phyloP scores from a whole-genome alignment of 1,140 invertebrate species.

The Dryas iulia region DNA sequence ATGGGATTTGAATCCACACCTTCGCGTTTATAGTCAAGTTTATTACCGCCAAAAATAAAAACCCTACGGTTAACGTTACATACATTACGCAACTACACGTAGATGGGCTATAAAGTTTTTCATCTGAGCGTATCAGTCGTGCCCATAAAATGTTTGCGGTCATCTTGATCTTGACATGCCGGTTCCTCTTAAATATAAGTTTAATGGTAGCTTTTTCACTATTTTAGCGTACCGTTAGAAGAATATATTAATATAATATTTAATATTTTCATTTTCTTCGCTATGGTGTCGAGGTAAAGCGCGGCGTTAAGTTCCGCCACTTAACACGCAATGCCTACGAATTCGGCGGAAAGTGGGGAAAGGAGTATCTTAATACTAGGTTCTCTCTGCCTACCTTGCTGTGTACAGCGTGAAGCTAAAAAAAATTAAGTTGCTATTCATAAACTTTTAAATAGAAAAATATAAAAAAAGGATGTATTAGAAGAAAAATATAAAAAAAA shows the following conservation, averaged over 20 bases:
- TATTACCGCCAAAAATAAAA: neutral
- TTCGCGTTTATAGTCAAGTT: neutral
- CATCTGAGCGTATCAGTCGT: constrained; percentile 15
- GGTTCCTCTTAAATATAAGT: neutral
- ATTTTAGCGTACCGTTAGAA: neutral
- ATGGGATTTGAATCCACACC: neutral
- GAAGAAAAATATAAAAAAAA: too few species aligned
- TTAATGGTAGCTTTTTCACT: neutral
- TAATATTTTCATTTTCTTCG: too few species aligned
- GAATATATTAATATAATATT: too few species aligned
- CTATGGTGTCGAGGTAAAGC: too few species aligned
- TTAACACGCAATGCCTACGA: too few species aligned
- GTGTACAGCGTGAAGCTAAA: too few species aligned
- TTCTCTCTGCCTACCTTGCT: too few species aligned
- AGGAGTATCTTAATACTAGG: too few species aligned
- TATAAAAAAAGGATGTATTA: too few species aligned
- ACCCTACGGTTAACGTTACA: neutral
- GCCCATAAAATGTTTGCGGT: constrained; percentile 25
- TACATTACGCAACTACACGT: constrained; percentile 1
- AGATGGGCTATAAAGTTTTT: constrained; percentile 18
- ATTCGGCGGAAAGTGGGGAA: too few species aligned
- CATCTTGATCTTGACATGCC: constrained; percentile 18
- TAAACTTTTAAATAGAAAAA: too few species aligned
- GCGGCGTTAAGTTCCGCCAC: neutral
- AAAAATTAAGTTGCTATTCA: too few species aligned